Base-by-base conservation (phyloP, 2,113 vertebrate species). In the Motacilla alba region DNA sequence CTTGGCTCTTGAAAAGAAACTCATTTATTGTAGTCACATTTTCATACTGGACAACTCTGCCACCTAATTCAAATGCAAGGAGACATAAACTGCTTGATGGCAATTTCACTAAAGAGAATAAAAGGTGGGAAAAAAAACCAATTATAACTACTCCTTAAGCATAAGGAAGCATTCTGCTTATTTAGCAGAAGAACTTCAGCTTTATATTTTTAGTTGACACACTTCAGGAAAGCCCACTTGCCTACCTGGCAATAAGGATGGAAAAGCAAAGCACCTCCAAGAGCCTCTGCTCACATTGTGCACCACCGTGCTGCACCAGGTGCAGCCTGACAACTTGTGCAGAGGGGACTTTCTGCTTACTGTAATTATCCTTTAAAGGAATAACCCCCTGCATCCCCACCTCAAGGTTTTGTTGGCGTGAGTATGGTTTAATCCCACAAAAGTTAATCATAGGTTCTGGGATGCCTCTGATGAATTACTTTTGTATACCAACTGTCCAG, bases 111-210 rank as follows among this genome's bases (percentile, higher is more conserved):
- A 59, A 91, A 92, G 87, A 95, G 49, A 89, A 83, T 66, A 89
- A 89, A 85, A 50, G 53, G 72, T 60, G 50, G 52, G 12, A 68
- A 89, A 56, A 56, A 50, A 17, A 3, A 37, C 63, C 63, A 81
- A 17, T 63, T 86, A 60, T 55, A 80, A 90, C 84, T 95, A 94
- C 63, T 94, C 69, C 83, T 92, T 73, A 91, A 91, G 41, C 77
- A 84, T 66, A 66, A 35, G 43, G 87, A 87, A 78, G 88, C 24
- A 60, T 56, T 74, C 44, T 76, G 74, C 37, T 96, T 96, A 94
- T 91, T 96, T 94, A 95, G 96, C 52, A 92, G 58, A 73, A 76
- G 49, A 93, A 77, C 83, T 96, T 89, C 35, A 93, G 83, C 60
- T 85, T 93, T 93, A 63, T 92, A 66, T 79, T 94, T 90, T 83